Evolutionary conservation across 2,888 invertebrate species (phyloP).

Genomic region (Cerastis rubricosa): DNA sequence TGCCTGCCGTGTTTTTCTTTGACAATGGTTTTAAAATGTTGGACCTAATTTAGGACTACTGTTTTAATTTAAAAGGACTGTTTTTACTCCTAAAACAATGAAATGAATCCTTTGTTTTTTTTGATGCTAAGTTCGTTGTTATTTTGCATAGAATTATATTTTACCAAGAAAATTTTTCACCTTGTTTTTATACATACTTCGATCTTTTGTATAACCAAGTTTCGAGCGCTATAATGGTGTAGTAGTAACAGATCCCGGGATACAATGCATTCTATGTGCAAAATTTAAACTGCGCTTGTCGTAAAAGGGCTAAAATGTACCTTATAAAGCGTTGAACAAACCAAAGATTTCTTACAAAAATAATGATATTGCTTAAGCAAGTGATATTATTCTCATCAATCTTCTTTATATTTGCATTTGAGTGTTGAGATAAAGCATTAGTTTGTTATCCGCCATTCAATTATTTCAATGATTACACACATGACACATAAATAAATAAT

Average conservation of each 20-base stretch:
- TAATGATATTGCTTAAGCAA: not conserved
- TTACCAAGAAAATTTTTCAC: not conserved
- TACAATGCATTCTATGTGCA: not conserved
- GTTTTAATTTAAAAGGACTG: not conserved
- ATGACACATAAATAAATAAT: too few relatives aligned
- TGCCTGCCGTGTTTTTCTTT: not conserved
- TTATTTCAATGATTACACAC: too few relatives aligned
- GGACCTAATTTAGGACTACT: not conserved
- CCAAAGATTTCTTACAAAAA: constrained; percentile 9
- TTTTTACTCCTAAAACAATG: not conserved
- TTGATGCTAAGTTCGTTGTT: not conserved
- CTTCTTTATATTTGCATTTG: not conserved
- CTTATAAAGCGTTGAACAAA: constrained; percentile 8
- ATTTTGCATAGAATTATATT: constrained; percentile 2
- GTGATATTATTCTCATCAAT: constrained; percentile 3
- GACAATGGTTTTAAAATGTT: not conserved
- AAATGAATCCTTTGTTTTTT: not conserved
- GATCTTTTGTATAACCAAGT: not conserved
- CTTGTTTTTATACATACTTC: not conserved
- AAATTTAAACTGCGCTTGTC: not conserved
- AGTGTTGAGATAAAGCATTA: not conserved
- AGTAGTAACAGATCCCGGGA: not conserved
- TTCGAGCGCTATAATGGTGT: not conserved
- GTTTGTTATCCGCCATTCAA: not conserved
- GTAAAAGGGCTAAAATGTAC: not conserved